A percentile compares a stretch with the other conserved stretches of the same genome.
phyloP scores from a whole-genome alignment of 1,140 invertebrate species.

The Coboldia fuscipes region DNA sequence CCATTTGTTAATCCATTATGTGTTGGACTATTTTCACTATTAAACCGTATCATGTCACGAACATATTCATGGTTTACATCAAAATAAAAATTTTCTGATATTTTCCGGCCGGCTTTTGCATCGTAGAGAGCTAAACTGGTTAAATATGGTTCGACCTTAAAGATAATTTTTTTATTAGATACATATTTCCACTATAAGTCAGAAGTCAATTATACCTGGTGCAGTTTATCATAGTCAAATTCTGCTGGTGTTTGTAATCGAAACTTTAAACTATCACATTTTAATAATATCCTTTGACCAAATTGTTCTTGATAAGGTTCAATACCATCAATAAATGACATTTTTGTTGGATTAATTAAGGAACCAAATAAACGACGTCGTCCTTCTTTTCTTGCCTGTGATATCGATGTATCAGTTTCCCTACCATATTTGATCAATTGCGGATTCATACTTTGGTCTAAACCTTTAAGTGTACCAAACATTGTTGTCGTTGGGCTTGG shows the following conservation, averaged over 20 bases:
- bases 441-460: slow-evolving; percentile 80
- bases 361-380: slow-evolving; percentile 42
- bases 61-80: slow-evolving; percentile 57
- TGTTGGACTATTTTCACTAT: slow-evolving; percentile 5
- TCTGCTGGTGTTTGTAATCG: slow-evolving; percentile 51
- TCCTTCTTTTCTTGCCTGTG: slow-evolving; percentile 52
- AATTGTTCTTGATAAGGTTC: slow-evolving; percentile 53
- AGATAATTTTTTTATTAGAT: slow-evolving; percentile 35
- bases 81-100: slow-evolving; percentile 86
- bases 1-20: slow-evolving; percentile 1
- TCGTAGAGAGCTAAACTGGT: slow-evolving; percentile 72
- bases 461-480: slow-evolving; percentile 57
- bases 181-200: no score
- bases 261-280: slow-evolving; percentile 62
- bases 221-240: not conserved
- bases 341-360: slow-evolving; percentile 11
- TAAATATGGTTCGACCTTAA: slow-evolving; percentile 84
- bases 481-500: slow-evolving; percentile 22
- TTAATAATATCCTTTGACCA: slow-evolving; percentile 60
- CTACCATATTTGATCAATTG: slow-evolving; percentile 72
- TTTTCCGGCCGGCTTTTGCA: slow-evolving; percentile 59
- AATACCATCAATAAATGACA: slow-evolving; percentile 23
- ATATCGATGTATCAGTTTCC: slow-evolving; percentile 72
- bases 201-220: no score
- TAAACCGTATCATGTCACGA: slow-evolving; percentile 28